Conservation (phyloP, 2,888 invertebrate genomes). For the Rhaphigaster nebulosa region DNA sequence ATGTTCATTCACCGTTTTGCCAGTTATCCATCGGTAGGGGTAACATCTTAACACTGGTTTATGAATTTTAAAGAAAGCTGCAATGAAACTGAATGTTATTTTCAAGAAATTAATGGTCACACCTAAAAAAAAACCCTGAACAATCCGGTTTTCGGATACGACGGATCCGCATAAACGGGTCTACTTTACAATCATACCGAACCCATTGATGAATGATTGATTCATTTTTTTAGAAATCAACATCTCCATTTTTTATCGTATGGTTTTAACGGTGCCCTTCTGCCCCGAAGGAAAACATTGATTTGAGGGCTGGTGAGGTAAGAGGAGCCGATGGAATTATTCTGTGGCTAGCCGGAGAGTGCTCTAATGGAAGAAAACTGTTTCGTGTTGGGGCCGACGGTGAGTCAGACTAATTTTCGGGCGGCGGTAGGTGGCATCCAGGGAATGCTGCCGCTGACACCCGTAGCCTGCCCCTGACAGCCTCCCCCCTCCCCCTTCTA, state of each 20-base stretch:
- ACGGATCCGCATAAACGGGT: background rate
- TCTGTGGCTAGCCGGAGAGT: constrained; percentile 36
- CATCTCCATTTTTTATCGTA: background rate
- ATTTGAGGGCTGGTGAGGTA: background rate
- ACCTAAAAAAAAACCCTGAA: too few species aligned
- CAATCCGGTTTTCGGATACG: background rate
- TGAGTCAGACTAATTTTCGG: constrained; percentile 58
- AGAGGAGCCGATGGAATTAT: constrained; percentile 19
- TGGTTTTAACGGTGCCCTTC: background rate
- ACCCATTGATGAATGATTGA: background rate
- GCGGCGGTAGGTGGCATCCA: constrained; percentile 46
- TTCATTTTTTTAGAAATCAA: background rate
- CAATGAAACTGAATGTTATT: too few species aligned
- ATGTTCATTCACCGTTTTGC: too few species aligned
- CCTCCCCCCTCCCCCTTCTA: background rate
- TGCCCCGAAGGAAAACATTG: background rate
- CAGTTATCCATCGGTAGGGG: too few species aligned
- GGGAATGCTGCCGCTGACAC: constrained; percentile 58
- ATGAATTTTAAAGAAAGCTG: too few species aligned
- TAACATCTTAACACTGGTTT: too few species aligned
- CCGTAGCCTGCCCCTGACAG: constrained; percentile 57
- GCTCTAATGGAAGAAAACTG: constrained; percentile 57
- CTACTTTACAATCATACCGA: background rate
- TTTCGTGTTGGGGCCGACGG: constrained; percentile 55
- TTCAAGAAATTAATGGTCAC: too few species aligned